A percentile compares a stretch with the other conserved stretches of the same genome.
phyloP scores from a whole-genome alignment of 2,797 vertebrate genomes.

The Myiothlypis coronata region DNA sequence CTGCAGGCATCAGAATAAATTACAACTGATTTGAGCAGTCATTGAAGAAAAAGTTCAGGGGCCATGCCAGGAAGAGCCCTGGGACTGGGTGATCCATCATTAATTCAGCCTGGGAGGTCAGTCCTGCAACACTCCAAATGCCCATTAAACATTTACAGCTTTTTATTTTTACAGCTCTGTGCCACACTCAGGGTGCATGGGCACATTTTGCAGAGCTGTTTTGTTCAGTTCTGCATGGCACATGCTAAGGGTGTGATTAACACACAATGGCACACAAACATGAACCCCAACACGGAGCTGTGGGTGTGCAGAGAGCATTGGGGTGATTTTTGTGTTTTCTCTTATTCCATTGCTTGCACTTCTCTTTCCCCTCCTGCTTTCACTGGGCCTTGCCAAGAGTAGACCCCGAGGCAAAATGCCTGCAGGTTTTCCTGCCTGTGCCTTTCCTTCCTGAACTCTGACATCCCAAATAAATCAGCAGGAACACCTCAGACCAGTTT shows the following conservation, averaged over 20 bases:
- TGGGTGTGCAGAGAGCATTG: rapidly evolving
- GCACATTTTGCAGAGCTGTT: background rate
- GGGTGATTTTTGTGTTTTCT: background rate
- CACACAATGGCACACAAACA: rapidly evolving
- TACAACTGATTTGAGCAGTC: background rate
- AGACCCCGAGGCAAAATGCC: background rate
- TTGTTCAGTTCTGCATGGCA: background rate
- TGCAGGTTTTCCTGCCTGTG: background rate
- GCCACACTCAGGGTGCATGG: background rate
- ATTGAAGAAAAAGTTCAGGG: background rate
- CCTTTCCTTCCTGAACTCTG: background rate
- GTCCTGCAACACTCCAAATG: background rate
- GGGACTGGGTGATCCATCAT: background rate
- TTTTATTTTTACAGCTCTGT: background rate
- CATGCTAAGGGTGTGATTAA: rapidly evolving
- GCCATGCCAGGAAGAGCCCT: background rate
- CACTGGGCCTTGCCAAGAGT: background rate
- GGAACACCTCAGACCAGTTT: background rate
- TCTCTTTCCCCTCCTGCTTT: background rate
- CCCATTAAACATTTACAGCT: background rate
- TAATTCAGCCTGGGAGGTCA: background rate
- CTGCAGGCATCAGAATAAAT: slow-evolving; percentile 49
- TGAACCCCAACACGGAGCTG: rapidly evolving
- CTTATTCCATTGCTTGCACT: background rate
- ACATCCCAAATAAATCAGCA: background rate